phyloP scores from a whole-genome alignment of 2,797 vertebrate genomes.

The Vipera ursinii region DNA sequence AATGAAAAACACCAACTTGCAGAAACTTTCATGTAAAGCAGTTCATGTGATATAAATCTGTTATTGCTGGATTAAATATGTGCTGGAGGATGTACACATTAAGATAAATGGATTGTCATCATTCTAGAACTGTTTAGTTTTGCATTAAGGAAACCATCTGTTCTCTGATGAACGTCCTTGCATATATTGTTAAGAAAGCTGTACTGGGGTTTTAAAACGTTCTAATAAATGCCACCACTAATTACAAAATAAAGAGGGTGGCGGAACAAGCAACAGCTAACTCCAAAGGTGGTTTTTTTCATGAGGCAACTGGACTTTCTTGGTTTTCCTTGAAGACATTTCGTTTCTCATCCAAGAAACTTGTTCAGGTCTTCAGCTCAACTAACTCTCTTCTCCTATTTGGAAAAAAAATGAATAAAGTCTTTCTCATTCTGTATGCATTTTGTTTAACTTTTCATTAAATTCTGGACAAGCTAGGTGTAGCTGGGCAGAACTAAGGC shows the following conservation, averaged over 20 bases:
- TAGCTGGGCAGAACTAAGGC: not conserved
- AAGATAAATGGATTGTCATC: slow-evolving; percentile 75
- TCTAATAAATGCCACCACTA: slow-evolving; percentile 60
- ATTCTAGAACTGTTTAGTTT: slow-evolving; percentile 71
- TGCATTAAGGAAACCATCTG: slow-evolving; percentile 68
- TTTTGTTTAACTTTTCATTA: not conserved
- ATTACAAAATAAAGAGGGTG: slow-evolving; percentile 33
- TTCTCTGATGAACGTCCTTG: slow-evolving; percentile 71
- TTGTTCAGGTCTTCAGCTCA: too few relatives aligned
- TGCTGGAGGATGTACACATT: slow-evolving; percentile 70
- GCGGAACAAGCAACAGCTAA: slow-evolving; percentile 26
- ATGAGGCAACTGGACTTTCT: too few relatives aligned
- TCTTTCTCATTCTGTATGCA: not conserved
- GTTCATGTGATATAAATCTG: slow-evolving; percentile 56
- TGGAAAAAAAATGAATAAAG: not conserved
- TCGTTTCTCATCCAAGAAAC: too few relatives aligned
- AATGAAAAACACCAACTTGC: not conserved
- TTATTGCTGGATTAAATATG: slow-evolving; percentile 54
- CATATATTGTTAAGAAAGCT: slow-evolving; percentile 62
- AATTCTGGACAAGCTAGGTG: too few relatives aligned
- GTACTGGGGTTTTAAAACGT: slow-evolving; percentile 60
- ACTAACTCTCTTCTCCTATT: not conserved
- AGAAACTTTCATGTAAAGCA: slow-evolving; percentile 49
- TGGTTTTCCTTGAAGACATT: too few relatives aligned
- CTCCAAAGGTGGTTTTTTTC: not conserved